A percentile compares a stretch with the other conserved stretches of the same genome.
Evolutionary conservation across 2,113 vertebrate genomes (phyloP).

Genomic region (Eonycteris spelaea): DNA sequence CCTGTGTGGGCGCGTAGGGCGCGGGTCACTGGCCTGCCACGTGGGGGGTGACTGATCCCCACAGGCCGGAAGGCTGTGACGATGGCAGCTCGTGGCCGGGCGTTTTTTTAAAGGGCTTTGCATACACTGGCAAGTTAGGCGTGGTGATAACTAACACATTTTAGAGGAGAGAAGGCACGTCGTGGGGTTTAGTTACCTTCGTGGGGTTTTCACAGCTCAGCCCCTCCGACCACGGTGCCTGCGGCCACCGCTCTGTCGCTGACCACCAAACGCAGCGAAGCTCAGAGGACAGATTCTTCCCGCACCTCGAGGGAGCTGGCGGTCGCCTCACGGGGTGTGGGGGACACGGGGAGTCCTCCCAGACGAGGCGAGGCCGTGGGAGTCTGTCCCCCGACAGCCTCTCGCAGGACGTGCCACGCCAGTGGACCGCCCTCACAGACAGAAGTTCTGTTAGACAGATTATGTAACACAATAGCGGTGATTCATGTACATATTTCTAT

Average conservation of each 20-base stretch:
- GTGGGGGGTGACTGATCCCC: no score
- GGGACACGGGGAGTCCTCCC: rapidly evolving
- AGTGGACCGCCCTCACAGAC: no score
- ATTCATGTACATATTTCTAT: constrained; percentile 74
- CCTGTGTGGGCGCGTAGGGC: no score
- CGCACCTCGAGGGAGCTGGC: no score
- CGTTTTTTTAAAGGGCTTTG: not conserved
- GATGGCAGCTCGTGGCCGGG: no score
- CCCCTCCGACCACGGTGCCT: rapidly evolving
- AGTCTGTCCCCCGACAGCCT: not conserved
- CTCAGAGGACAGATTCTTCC: not conserved
- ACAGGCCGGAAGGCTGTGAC: no score
- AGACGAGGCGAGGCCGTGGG: not conserved
- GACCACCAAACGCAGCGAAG: no score
- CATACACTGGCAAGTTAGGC: not conserved
- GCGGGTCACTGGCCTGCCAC: no score
- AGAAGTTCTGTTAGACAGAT: constrained; percentile 52
- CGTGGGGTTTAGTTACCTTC: not conserved
- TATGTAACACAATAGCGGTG: constrained; percentile 68
- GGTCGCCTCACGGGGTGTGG: rapidly evolving
- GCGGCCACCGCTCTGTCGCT: not conserved
- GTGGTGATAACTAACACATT: not conserved
- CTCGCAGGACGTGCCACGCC: not conserved
- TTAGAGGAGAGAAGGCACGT: not conserved
- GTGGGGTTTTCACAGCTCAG: not conserved